Conservation (phyloP, 2,888 invertebrate species). For the Petrophora chlorosata region DNA sequence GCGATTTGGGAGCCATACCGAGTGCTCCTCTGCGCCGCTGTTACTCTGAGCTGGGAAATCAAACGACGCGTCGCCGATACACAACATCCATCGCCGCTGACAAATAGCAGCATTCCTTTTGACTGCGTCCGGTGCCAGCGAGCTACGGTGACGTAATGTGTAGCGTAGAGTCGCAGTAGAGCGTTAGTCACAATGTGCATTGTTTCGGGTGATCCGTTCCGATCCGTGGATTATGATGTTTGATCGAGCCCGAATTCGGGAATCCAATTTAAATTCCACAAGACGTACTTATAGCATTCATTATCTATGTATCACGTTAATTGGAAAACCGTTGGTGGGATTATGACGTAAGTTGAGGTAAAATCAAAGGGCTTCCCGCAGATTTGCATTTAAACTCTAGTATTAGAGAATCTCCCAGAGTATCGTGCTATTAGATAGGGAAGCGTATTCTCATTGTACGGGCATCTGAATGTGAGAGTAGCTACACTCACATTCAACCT, state of each 20-base stretch:
- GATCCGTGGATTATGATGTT: constrained; percentile 6
- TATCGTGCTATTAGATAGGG: too few relatives aligned
- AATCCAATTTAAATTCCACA: constrained; percentile 2
- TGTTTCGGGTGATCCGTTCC: not conserved
- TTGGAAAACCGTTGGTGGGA: not conserved
- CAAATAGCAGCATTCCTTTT: constrained; percentile 11
- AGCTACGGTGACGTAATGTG: constrained; percentile 6
- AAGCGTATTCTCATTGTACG: too few relatives aligned
- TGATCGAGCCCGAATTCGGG: not conserved
- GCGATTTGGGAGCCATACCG: constrained; percentile 5
- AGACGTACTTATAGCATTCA: not conserved
- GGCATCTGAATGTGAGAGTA: too few relatives aligned
- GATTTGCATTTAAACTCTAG: too few relatives aligned
- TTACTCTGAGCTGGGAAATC: constrained; percentile 11
- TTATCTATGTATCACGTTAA: not conserved
- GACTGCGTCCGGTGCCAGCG: constrained; percentile 10
- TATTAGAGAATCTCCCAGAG: too few relatives aligned
- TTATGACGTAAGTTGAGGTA: too few relatives aligned
- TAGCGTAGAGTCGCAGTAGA: not conserved
- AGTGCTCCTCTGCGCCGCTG: not conserved
- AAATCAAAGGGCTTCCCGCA: too few relatives aligned
- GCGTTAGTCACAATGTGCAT: not conserved
- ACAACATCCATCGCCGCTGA: constrained; percentile 18
- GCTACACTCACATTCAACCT: too few relatives aligned
- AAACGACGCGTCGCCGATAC: constrained; percentile 6